Evolutionary conservation across 2,797 vertebrate species (phyloP).

Genomic region (Dendrocincla fuliginosa): DNA sequence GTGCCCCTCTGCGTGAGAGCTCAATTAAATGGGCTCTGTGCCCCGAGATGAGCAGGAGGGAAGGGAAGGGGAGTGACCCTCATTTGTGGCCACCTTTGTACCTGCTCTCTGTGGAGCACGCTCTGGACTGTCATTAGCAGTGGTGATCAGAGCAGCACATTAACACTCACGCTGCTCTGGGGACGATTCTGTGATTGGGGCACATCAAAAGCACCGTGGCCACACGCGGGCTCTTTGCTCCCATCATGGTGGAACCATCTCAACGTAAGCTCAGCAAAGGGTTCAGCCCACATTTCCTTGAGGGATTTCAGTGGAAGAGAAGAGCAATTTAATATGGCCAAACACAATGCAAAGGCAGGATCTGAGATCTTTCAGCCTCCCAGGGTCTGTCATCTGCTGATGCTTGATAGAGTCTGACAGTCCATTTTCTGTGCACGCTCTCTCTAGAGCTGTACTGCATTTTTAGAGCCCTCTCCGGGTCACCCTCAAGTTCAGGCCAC

Average conservation of each 20-base stretch:
- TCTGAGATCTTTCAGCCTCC: not conserved
- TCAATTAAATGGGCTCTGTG: not conserved
- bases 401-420: not conserved
- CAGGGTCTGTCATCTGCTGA: not conserved
- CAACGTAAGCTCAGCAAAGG: not conserved
- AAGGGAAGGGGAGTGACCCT: not conserved
- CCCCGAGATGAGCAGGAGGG: not conserved
- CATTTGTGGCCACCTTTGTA: slow-evolving; percentile 5
- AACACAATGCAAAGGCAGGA: not conserved
- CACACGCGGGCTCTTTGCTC: not conserved
- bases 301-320: not conserved
- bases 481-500: not conserved
- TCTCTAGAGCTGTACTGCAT: not conserved
- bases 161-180: not conserved
- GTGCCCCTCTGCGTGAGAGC: not conserved
- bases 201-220: not conserved
- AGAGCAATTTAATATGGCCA: not conserved
- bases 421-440: not conserved
- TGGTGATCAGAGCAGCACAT: not conserved
- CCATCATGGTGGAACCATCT: not conserved
- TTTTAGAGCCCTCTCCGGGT: not conserved
- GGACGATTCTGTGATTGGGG: not conserved
- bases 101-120: not conserved
- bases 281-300: not conserved
- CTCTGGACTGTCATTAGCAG: slow-evolving; percentile 4